These are phyloP conservation scores for Microtus ochrogaster DNA, from an alignment of 2,113 vertebrate genomes.

Conservation along the genomic window DNA sequence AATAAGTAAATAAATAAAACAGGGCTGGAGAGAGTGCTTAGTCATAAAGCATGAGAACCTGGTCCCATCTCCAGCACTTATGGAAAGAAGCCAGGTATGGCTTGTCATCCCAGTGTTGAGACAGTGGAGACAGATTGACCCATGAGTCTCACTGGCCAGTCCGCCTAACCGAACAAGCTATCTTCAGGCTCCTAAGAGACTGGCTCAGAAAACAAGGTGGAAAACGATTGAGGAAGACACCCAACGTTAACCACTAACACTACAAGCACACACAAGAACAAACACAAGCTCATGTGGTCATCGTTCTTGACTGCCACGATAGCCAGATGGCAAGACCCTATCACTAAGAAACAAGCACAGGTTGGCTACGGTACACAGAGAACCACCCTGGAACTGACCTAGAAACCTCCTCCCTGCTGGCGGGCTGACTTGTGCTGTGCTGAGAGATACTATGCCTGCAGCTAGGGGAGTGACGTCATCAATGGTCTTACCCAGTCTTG, in stretches of 20 bases:
- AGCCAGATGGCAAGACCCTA: background rate
- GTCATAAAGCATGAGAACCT: background rate
- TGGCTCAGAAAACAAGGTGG: background rate
- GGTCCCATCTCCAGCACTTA: background rate
- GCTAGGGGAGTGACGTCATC: background rate
- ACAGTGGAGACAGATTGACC: background rate
- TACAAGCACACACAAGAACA: background rate
- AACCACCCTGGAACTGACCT: background rate
- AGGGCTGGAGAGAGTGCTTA: background rate
- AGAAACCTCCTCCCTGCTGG: background rate
- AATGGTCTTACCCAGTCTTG: background rate
- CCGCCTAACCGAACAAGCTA: no score
- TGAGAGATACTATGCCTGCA: background rate
- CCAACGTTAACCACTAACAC: background rate
- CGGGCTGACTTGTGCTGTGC: background rate
- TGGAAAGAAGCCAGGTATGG: background rate
- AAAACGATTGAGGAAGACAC: background rate
- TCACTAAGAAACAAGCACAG: background rate
- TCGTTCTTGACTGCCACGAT: background rate
- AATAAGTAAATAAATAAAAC: no score
- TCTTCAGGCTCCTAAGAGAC: background rate
- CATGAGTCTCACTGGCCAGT: background rate
- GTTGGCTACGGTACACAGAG: background rate
- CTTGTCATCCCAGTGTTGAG: background rate
- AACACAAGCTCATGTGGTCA: background rate